Evolutionary conservation across 2,797 vertebrate genomes (phyloP).

Genomic region (Malacoctenus gilli): DNA sequence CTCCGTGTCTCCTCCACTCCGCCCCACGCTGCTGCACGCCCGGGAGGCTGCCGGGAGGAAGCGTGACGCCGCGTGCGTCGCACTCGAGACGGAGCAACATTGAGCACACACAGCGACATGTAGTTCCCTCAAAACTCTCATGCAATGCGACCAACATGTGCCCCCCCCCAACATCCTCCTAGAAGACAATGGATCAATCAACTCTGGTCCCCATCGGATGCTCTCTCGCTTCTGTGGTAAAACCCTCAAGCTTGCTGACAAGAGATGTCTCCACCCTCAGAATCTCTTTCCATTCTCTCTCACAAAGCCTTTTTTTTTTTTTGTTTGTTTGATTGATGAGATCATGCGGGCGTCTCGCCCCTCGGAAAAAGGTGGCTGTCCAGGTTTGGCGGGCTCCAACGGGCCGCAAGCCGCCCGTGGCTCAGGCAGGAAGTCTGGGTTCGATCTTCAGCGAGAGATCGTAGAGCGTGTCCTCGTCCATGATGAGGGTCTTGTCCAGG

Average conservation of each 20-base stretch:
- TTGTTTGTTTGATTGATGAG: constrained; percentile 58
- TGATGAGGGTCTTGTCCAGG: constrained; percentile 92
- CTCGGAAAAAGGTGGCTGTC: constrained; percentile 36
- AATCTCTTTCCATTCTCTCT: constrained; percentile 36
- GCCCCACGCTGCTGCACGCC: constrained; percentile 33
- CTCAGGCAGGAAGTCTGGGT: constrained; percentile 94
- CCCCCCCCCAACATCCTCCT: constrained; percentile 13
- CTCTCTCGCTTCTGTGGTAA: constrained; percentile 10
- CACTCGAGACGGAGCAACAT: constrained; percentile 34
- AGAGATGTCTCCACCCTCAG: constrained; percentile 28
- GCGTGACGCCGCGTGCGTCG: constrained; percentile 24
- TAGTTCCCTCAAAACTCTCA: constrained; percentile 45
- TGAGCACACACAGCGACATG: constrained; percentile 35
- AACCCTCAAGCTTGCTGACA: constrained; percentile 14
- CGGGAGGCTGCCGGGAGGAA: constrained; percentile 45
- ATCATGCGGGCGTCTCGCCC: constrained; percentile 49
- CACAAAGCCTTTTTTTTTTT: too few species aligned
- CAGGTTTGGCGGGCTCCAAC: constrained; percentile 42
- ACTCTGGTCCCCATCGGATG: constrained; percentile 13
- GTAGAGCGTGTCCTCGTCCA: constrained; percentile 95
- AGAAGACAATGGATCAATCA: constrained; percentile 23
- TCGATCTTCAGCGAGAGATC: constrained; percentile 95
- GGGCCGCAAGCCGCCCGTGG: constrained; percentile 58
- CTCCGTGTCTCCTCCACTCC: constrained; percentile 48
- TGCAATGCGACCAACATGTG: constrained; percentile 15